Base-by-base conservation (phyloP, 2,888 invertebrate species). In the Melanostoma mellinum region DNA sequence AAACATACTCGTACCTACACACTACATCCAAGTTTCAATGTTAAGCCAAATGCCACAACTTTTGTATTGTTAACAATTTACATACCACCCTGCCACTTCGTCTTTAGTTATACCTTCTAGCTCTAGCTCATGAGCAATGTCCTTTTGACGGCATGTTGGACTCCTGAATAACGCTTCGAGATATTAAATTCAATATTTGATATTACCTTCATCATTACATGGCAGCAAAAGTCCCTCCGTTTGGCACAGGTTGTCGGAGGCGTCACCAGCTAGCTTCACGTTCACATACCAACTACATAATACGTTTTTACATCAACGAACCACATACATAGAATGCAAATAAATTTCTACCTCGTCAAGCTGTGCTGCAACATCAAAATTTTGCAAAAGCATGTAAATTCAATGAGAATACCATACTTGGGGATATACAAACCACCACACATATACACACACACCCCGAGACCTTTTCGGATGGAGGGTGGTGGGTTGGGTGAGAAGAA, bases 181-280 rank as follows among this genome's bases (percentile, higher is more conserved):
- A 79, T 79, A 79, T 69, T 79, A 79, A 68, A 69, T 74, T 79
- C 76, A 68, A 69, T 68, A 61, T 76, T 76, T 76, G 53, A 63
- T 76, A 56, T 53, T 46, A 60, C 67, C 58, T 65, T 50, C 42
- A 55, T 52, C 42, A 53, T 48, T 74, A 50, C 56, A 53, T 46
- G 46, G 48, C 38, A 48, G 50, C 63, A 38, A 67, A 40, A 53
- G 65, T 20, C 33, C 35, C 32, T 53, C 33, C 38, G 55, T 67
- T 60, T 61, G 61, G 60, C 40, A 32, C 61, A 73, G 60, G 67
- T 67, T 74, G 78, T 6, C 65, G 48, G 8, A 9, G 40, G 38
- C 8, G 53, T 9, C 33, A 65, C 46, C 38, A 10, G 20, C 20
- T 20, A 20, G 20, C 20, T 48, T 6, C 20, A 9, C 33, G 2